phyloP scores from a whole-genome alignment of 2,797 vertebrate genomes.

The Lacerta agilis region DNA sequence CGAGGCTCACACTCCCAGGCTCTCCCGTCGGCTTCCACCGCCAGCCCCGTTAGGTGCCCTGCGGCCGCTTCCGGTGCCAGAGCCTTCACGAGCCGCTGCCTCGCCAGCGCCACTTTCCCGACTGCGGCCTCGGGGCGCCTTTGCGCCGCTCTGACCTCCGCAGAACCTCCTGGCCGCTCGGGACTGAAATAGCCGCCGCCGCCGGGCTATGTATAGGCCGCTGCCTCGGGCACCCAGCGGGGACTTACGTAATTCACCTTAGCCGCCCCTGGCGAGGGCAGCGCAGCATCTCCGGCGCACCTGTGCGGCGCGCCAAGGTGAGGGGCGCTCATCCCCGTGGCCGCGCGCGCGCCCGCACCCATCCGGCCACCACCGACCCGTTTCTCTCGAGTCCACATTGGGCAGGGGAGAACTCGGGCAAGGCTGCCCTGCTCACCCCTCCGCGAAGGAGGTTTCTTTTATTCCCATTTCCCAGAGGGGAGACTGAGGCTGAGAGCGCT shows the following conservation, averaged over 20 bases:
- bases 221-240: slow-evolving; percentile 58
- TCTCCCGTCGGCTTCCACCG: not conserved
- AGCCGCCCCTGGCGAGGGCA: slow-evolving; percentile 11
- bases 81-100: slow-evolving; percentile 66
- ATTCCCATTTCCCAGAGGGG: too few species aligned
- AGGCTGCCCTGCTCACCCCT: too few species aligned
- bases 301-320: too few species aligned
- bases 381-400: too few species aligned
- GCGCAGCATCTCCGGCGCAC: too few species aligned
- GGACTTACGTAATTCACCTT: slow-evolving; percentile 64
- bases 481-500: not conserved
- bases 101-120: slow-evolving; percentile 56
- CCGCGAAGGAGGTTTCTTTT: too few species aligned
- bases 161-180: slow-evolving; percentile 49
- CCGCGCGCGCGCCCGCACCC: not conserved
- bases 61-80: not conserved
- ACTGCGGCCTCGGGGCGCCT: slow-evolving; percentile 51
- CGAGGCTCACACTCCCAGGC: not conserved
- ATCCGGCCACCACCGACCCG: too few species aligned
- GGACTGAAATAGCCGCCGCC: slow-evolving; percentile 71
- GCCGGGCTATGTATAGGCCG: slow-evolving; percentile 69
- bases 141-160: slow-evolving; percentile 75
- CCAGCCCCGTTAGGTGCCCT: not conserved
- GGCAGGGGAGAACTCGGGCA: too few species aligned
- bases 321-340: not conserved